Percentiles rank a stretch among this genome's conserved stretches.
Conservation (phyloP, 2,888 invertebrate species). For the Deilephila elpenor region DNA sequence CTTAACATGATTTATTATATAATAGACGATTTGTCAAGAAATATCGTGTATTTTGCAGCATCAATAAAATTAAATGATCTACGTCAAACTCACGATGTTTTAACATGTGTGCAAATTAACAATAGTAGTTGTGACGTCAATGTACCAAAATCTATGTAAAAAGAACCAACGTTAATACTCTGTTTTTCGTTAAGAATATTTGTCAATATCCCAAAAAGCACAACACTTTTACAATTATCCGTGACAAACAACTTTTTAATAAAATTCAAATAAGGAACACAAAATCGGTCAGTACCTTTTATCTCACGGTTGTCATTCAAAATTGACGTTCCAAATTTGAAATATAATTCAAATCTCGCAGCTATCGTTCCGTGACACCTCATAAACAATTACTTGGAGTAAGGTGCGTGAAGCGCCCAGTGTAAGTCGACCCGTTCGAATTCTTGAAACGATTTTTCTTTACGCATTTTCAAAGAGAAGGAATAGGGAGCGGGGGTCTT, state of each 20-base stretch:
- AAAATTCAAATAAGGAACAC: slow-evolving; percentile 12
- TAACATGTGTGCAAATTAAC: too few species aligned
- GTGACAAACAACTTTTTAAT: slow-evolving; percentile 3
- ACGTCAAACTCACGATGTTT: too few species aligned
- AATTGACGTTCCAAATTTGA: slow-evolving; percentile 48
- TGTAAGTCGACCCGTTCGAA: slow-evolving; percentile 39
- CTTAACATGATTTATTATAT: too few species aligned
- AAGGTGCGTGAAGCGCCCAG: slow-evolving; percentile 50
- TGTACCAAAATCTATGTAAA: too few species aligned
- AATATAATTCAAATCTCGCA: slow-evolving; percentile 47
- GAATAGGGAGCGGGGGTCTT: slow-evolving; percentile 36
- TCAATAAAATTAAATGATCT: too few species aligned
- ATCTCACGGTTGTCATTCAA: slow-evolving; percentile 39
- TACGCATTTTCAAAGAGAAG: slow-evolving; percentile 11
- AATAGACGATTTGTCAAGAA: too few species aligned
- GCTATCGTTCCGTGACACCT: slow-evolving; percentile 49
- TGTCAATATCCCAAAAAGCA: neutral
- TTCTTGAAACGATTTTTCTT: slow-evolving; percentile 35
- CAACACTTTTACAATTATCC: slow-evolving; percentile 3
- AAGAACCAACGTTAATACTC: too few species aligned
- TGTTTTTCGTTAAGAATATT: too few species aligned
- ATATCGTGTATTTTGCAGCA: too few species aligned
- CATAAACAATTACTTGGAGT: slow-evolving; percentile 54
- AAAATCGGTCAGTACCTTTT: slow-evolving; percentile 30
- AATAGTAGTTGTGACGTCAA: too few species aligned